Evolutionary conservation across 2,797 vertebrate species (phyloP), one percentile per base, ranked within the genome.

Genomic region (Myotis findleyi): DNA sequence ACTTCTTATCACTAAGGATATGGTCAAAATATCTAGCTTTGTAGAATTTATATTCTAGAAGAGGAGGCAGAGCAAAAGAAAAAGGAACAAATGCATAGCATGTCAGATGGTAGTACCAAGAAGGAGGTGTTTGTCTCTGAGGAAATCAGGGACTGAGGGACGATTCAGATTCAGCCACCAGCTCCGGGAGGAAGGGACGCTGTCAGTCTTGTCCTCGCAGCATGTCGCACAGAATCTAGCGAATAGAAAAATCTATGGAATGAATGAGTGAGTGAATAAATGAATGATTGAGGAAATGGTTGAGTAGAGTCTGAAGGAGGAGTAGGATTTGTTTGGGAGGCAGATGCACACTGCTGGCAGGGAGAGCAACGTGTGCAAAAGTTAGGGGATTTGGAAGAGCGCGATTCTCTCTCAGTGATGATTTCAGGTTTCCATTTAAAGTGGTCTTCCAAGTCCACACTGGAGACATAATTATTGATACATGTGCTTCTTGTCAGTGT

Each of bases 341-440:
- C 25, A 16, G 27, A 20, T 33, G 7, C 30, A 57, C 30, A 16
- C n/a, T 64, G 12, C n/a, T 79, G 49, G 53, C n/a, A 81, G 33
- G 62, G 30, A 64, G 41, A 69, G n/a, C 57, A 82, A 7, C 7
- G 6, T 62, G 7, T 21, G 3, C 30, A 14, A 41, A 83, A 90
- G 41, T 6, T 16, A 64, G 4, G 21, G n/a, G 27, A 5, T 27
- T 0, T 27, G 3, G 47, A 47, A 55, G 51, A 62, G 1, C 3
- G 0, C 14, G 23, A 79, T 16, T 79, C 51, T 57, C 30, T 79
- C 51, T 57, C 25, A 87, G 16, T 3, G 33, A 11, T 64, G 87
- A 36, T 66, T 76, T 82, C 73, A 86, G 17, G 81, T 73, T 95
- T 77, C 20, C 53, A 91, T 13, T 49, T 91, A 55, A 91, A 47